Conservation (phyloP, 1,140 invertebrate genomes). For the Pseudobourletiella spinata region DNA sequence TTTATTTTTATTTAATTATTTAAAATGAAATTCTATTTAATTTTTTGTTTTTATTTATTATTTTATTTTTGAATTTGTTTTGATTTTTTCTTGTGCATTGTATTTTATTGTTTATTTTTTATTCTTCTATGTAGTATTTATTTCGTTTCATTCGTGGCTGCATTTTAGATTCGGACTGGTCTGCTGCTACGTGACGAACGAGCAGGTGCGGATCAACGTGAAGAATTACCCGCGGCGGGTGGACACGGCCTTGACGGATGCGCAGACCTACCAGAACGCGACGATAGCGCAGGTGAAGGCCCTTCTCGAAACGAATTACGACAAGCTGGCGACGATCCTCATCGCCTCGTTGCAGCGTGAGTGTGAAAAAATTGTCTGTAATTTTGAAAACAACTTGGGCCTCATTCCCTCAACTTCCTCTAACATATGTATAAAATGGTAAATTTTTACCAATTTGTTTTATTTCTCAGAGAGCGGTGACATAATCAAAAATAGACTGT, state of each 20-base stretch:
- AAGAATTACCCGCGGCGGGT: slow-evolving; percentile 21
- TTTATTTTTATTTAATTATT: neutral
- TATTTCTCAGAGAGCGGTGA: slow-evolving; percentile 28
- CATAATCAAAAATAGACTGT: slow-evolving; percentile 31
- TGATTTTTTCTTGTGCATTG: too few relatives aligned
- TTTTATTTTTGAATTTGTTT: too few relatives aligned
- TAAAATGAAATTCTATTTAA: too few relatives aligned
- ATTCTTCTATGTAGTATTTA: too few relatives aligned
- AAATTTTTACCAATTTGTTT: slow-evolving; percentile 2
- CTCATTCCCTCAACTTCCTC: too few relatives aligned
- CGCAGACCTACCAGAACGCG: slow-evolving; percentile 22
- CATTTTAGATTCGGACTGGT: slow-evolving; percentile 33
- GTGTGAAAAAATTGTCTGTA: too few relatives aligned
- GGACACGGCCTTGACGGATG: slow-evolving; percentile 23
- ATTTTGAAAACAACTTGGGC: too few relatives aligned
- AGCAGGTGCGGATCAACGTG: slow-evolving; percentile 20
- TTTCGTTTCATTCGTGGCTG: neutral
- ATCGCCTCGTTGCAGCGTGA: slow-evolving; percentile 28
- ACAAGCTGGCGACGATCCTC: slow-evolving; percentile 13
- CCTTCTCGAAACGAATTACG: slow-evolving; percentile 26
- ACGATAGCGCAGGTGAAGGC: slow-evolving; percentile 25
- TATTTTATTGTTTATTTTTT: neutral
- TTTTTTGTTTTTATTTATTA: too few relatives aligned
- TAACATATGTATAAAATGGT: too few relatives aligned
- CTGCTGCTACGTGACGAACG: slow-evolving; percentile 33